Evolutionary conservation across 2,888 invertebrate genomes (phyloP).

Genomic region (Stenodema calcarata): DNA sequence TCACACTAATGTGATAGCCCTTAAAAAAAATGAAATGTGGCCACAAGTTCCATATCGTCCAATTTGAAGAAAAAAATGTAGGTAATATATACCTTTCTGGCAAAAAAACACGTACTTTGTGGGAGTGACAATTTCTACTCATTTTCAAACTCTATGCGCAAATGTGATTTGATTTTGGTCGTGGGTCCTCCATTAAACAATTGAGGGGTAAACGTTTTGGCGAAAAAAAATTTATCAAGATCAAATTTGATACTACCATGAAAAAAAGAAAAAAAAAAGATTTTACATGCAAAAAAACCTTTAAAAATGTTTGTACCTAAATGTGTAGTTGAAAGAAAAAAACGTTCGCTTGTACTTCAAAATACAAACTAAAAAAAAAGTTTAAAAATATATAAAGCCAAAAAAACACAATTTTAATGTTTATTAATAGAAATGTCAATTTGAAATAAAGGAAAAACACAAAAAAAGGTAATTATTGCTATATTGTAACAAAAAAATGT

Average conservation of each 20-base stretch:
- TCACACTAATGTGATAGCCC: slow-evolving; percentile 23
- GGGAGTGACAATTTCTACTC: background rate
- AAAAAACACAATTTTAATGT: slow-evolving; percentile 26
- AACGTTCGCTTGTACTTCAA: slow-evolving; percentile 40
- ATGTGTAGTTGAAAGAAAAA: slow-evolving; percentile 46
- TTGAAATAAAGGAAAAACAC: slow-evolving; percentile 9
- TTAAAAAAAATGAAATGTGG: background rate
- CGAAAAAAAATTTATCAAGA: background rate
- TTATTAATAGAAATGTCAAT: slow-evolving; percentile 45
- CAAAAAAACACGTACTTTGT: background rate
- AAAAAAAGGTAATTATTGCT: slow-evolving; percentile 23
- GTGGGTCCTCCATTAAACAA: background rate
- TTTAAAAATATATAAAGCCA: slow-evolving; percentile 1
- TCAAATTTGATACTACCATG: background rate
- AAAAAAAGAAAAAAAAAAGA: background rate
- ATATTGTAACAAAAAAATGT: slow-evolving; percentile 27
- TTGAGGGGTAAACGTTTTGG: background rate
- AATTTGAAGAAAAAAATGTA: background rate
- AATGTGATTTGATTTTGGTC: background rate
- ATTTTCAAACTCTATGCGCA: background rate
- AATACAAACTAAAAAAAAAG: slow-evolving; percentile 17
- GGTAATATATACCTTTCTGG: background rate
- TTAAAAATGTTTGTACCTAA: slow-evolving; percentile 44
- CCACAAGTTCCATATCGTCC: slow-evolving; percentile 13
- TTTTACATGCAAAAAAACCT: background rate